Evolutionary conservation across 2,113 vertebrate genomes (phyloP), one percentile per base, ranked within the genome.

Genomic region (Paradoxurus hermaphroditus): DNA sequence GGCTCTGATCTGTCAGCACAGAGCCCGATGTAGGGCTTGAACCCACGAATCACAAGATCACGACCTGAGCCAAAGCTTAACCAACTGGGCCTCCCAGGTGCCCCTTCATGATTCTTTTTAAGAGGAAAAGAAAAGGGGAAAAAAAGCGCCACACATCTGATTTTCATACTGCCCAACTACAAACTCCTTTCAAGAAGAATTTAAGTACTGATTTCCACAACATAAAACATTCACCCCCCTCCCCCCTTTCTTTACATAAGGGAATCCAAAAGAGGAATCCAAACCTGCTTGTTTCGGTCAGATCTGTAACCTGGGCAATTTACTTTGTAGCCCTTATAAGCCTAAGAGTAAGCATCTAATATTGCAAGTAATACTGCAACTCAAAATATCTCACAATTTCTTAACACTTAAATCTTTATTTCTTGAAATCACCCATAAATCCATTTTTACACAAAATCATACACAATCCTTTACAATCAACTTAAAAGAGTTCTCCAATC

Each of bases 401-500:
- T 82, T 93, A 97, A 91, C 39, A 56, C 7, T 91, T 53, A 94
- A 83, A 73, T 6, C 68, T 81, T 39, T 41, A 82, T 89, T 94
- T 96, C 44, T 53, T 85, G 75, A 96, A 93, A 62, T 93, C 18
- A 75, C 31, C 49, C 29, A 21, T 62, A 86, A 91, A 93, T n/a
- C 25, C 94, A 95, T 87, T 95, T 97, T 90, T 83, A 91, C 29
- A 97, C 29, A 65, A 94, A 95, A 95, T 73, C 70, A 91, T 34
- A 94, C 12, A 95, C 7, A 68, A 73, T 29, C 8, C 63, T 79
- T 92, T 93, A 94, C 19, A 86, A 92, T 70, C 31, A 97, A 93
- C 44, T 73, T 86, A 94, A 46, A 84, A 91, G 51, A 85, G 46
- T 89, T 86, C 94, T 79, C 84, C 53, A 90, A 84, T 91, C 62